phyloP scores from a whole-genome alignment of 2,113 vertebrate genomes.

The Callionymus lyra region DNA sequence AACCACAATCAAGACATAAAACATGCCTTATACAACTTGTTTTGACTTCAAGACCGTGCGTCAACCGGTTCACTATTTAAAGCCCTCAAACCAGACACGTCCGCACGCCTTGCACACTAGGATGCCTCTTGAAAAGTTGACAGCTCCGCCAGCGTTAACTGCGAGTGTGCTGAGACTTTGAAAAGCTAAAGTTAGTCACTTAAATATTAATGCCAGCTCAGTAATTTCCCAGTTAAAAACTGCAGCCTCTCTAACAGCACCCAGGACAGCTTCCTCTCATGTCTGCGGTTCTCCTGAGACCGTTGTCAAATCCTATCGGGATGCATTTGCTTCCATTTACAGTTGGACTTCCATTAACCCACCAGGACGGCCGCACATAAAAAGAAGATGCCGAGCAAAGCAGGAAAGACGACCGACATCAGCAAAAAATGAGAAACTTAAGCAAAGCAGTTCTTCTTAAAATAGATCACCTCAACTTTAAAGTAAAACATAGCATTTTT shows the following conservation, averaged over 20 bases:
- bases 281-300: conserved; percentile 27
- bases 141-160: too few relatives aligned
- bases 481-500: background rate
- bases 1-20: too few relatives aligned
- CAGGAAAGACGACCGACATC: conserved; percentile 2
- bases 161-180: too few relatives aligned
- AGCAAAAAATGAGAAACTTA: background rate
- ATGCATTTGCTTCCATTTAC: conserved; percentile 34
- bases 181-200: conserved; percentile 11
- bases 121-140: too few relatives aligned
- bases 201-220: conserved; percentile 32
- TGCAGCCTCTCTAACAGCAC: conserved; percentile 18
- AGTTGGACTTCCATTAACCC: conserved; percentile 24
- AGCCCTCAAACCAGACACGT: too few relatives aligned
- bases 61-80: too few relatives aligned
- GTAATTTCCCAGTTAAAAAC: conserved; percentile 21
- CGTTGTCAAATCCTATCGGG: conserved; percentile 25
- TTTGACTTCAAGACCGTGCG: too few relatives aligned
- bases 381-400: conserved; percentile 9
- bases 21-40: too few relatives aligned
- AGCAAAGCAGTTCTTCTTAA: background rate
- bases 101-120: too few relatives aligned
- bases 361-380: conserved; percentile 7
- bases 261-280: conserved; percentile 16
- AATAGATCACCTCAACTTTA: too few relatives aligned